These are phyloP conservation scores for Therioaphis trifolii DNA, from an alignment of 2,888 invertebrate genomes.

Conservation along the genomic window DNA sequence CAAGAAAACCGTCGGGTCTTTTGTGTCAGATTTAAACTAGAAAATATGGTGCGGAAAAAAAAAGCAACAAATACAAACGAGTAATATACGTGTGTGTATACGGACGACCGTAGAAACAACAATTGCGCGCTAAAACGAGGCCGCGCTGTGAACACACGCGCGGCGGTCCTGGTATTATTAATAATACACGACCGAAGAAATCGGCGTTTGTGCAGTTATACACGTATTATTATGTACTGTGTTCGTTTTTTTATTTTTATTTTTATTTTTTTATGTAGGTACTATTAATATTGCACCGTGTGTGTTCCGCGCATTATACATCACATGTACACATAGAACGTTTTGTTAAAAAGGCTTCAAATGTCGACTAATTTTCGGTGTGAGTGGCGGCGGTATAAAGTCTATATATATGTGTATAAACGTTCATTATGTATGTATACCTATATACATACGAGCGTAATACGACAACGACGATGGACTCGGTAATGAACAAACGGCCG, in stretches of 20 bases:
- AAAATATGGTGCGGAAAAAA: not conserved
- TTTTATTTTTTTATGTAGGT: not conserved
- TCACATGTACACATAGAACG: not conserved
- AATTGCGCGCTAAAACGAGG: not conserved
- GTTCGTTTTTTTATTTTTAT: not conserved
- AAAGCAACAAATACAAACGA: not conserved
- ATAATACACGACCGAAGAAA: no score
- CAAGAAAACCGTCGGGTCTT: slow-evolving; percentile 55
- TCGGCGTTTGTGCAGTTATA: no score
- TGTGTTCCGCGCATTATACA: not conserved
- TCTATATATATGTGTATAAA: not conserved
- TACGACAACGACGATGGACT: not conserved
- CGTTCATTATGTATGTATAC: not conserved
- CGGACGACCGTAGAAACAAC: not conserved
- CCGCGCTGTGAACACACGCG: not conserved
- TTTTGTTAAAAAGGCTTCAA: slow-evolving; percentile 38
- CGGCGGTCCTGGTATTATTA: no score
- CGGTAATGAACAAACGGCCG: slow-evolving; percentile 58
- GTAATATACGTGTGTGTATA: not conserved
- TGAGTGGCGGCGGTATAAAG: not conserved
- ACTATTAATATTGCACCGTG: not conserved
- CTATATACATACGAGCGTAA: not conserved
- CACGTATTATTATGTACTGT: no score
- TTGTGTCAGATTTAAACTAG: not conserved
- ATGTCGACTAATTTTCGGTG: slow-evolving; percentile 44